Evolutionary conservation across 2,888 invertebrate genomes (phyloP).

Genomic region (Metalampra italica): DNA sequence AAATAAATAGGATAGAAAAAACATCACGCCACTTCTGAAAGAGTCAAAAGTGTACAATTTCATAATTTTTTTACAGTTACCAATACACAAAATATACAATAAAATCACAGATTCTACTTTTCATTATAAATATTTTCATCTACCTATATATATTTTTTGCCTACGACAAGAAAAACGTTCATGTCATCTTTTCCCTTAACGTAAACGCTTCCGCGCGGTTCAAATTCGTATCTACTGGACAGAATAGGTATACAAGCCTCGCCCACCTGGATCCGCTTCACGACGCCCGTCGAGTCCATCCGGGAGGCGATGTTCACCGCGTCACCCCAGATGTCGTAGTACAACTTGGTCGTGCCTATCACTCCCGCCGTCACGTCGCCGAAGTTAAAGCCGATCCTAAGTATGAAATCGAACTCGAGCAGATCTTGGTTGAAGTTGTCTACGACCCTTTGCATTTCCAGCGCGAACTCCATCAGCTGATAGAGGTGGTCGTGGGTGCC

Average conservation of each 20-base stretch:
- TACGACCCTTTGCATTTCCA: conserved; percentile 93
- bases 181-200: conserved; percentile 98
- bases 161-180: conserved; percentile 89
- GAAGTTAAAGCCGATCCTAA: conserved; percentile 93
- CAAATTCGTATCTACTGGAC: conserved; percentile 88
- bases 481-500: conserved; percentile 88
- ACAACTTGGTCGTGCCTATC: conserved; percentile 96
- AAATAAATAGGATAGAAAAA: conserved; percentile 17
- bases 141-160: conserved; percentile 69
- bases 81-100: conserved; percentile 50
- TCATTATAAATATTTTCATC: conserved; percentile 32
- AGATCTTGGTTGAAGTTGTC: conserved; percentile 93
- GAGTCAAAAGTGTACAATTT: conserved; percentile 9
- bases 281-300: conserved; percentile 97
- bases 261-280: conserved; percentile 90
- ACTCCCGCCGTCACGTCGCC: conserved; percentile 98
- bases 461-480: conserved; percentile 94
- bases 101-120: conserved; percentile 76
- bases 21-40: conserved; percentile 1
- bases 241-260: conserved; percentile 86
- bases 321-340: conserved; percentile 99
- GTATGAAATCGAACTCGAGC: conserved; percentile 91
- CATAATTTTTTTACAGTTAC: conserved; percentile 25
- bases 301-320: conserved; percentile 98
- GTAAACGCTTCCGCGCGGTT: conserved; percentile 94